phyloP scores from a whole-genome alignment of 2,113 vertebrate genomes.

The Bufo gargarizans region DNA sequence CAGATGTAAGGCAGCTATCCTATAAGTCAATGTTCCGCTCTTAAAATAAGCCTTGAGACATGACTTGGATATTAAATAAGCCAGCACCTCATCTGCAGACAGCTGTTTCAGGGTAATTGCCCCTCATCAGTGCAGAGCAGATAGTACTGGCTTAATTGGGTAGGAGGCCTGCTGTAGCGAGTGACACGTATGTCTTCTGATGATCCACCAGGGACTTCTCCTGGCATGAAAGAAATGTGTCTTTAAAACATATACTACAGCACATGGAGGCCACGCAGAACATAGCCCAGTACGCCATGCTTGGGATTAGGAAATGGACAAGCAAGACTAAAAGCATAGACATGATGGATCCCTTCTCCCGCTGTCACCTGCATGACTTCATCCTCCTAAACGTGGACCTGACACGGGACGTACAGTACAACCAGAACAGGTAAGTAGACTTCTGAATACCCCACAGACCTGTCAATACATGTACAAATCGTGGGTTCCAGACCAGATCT shows the following conservation, averaged over 20 bases:
- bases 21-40: too few relatives aligned
- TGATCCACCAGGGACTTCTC: slow-evolving; percentile 71
- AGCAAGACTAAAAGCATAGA: slow-evolving; percentile 72
- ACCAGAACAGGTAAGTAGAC: slow-evolving; percentile 84
- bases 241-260: slow-evolving; percentile 91
- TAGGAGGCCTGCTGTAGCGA: too few relatives aligned
- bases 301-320: slow-evolving; percentile 94
- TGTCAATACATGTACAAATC: background rate
- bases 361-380: slow-evolving; percentile 93
- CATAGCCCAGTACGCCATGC: slow-evolving; percentile 85
- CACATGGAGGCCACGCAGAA: slow-evolving; percentile 89
- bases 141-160: too few relatives aligned
- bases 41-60: too few relatives aligned
- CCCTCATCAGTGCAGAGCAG: too few relatives aligned
- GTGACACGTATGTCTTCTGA: background rate
- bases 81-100: too few relatives aligned
- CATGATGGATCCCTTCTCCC: slow-evolving; percentile 85
- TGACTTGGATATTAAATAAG: too few relatives aligned
- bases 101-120: too few relatives aligned
- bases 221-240: slow-evolving; percentile 85
- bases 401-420: slow-evolving; percentile 92
- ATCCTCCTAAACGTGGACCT: slow-evolving; percentile 91
- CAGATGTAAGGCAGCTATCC: too few relatives aligned
- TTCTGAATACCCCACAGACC: background rate
- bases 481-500: background rate